These are phyloP conservation scores for Palythoa grandis DNA, from an alignment of 92 coral and sea anemone species.

Conservation along the genomic window DNA sequence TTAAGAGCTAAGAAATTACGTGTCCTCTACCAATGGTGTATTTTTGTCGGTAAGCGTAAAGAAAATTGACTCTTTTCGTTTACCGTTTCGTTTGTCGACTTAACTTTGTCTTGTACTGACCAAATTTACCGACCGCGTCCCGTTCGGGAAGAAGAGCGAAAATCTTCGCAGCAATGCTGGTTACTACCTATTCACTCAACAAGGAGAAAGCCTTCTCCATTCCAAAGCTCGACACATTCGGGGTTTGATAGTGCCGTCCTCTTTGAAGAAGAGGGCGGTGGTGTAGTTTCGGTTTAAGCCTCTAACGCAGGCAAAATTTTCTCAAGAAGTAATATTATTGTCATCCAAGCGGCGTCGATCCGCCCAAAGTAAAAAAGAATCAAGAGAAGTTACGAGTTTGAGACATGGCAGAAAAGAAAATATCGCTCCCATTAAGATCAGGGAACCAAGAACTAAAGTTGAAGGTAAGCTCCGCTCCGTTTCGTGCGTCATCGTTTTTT, in stretches of 20 bases:
- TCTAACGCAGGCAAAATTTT: slow-evolving; percentile 44
- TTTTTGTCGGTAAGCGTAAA: slow-evolving; percentile 5
- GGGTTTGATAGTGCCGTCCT: slow-evolving; percentile 44
- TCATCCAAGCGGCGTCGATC: slow-evolving; percentile 9
- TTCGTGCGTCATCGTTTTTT: too few species aligned
- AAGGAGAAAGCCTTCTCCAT: slow-evolving; percentile 16
- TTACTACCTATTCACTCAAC: background rate
- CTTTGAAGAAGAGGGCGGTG: slow-evolving; percentile 42
- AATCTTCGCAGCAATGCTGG: slow-evolving; percentile 11
- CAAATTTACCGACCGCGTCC: background rate
- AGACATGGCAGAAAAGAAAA: slow-evolving; percentile 10
- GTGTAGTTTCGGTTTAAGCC: background rate
- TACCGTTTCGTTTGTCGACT: background rate
- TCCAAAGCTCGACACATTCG: slow-evolving; percentile 22
- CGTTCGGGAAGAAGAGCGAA: background rate
- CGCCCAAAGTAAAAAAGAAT: background rate
- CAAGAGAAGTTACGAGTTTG: background rate
- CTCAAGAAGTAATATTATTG: background rate
- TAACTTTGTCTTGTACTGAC: background rate
- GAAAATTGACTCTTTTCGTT: slow-evolving; percentile 22
- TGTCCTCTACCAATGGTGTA: background rate
- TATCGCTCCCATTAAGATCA: background rate
- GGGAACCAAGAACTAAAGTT: slow-evolving; percentile 8
- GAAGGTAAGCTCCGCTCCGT: background rate
- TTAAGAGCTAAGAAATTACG: background rate